Base-by-base conservation (phyloP, 1,140 invertebrate species). In the Lycorma delicatula region DNA sequence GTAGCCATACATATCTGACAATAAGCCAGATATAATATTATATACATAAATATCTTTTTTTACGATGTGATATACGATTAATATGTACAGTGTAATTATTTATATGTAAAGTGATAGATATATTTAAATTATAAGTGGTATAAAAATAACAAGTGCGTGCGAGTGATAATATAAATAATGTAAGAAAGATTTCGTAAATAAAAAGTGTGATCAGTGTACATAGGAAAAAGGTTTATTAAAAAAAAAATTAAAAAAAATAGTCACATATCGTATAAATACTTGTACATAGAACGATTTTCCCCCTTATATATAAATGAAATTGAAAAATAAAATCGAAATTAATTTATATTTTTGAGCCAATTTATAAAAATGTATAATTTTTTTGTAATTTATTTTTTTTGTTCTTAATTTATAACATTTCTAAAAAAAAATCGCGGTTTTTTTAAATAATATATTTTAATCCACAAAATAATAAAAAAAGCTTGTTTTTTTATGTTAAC, bases 1-100 rank as follows among this genome's bases (percentile, higher is more conserved):
- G 78, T 79, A 59, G 79, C 79, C 50, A 80, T 82, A 60, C 80
- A 81, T 67, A 82, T 82, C 69, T 81, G 70, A n/a, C n/a, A n/a
- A n/a, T n/a, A n/a, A n/a, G n/a, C n/a, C n/a, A n/a, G 71, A 25
- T 44, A 31, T 9, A n/a, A n/a, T n/a, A n/a, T n/a, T n/a, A n/a
- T n/a, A n/a, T n/a, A n/a, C n/a, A n/a, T n/a, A n/a, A n/a, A n/a
- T n/a, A n/a, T n/a, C 34, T 54, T 34, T 20, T 12, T 5, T 12
- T 38, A 18, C 18, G 13, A n/a, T 38, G 36, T 38, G 36, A 38
- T 38, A 38, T 5, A 18, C 12, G 36, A 4, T 12, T n/a, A 7
- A 31, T 7, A 23, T 49, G 49, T 27, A 28, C 26, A 27, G 13
- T 28, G 11, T 51, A 20, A 26, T 4, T 25, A 26, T 27, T 51